Base-by-base conservation (phyloP, 2,113 vertebrate species). In the Bubo blakistoni region DNA sequence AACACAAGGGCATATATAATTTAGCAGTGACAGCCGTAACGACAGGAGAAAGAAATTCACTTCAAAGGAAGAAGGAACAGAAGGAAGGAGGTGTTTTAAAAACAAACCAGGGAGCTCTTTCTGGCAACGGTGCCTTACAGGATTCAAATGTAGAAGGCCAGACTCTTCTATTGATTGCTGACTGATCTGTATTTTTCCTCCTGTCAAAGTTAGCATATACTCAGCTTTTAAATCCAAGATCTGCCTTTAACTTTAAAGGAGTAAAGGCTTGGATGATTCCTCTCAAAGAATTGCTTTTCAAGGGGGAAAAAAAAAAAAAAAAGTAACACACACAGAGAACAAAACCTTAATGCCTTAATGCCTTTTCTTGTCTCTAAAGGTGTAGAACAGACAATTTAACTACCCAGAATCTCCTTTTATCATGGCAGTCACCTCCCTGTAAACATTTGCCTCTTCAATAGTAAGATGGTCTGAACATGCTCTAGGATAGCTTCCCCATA, bases 131-230 rank as follows among this genome's bases (percentile, higher is more conserved):
- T 63, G 58, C 73, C 82, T 97, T 70, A 84, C 66, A 78, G 76
- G 76, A 86, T 91, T 86, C 82, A 88, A 90, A 94, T 87, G 67
- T 84, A 94, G 65, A 88, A 84, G 73, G 79, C 67, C 58, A 88
- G 93, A 76, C 80, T 93, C 61, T 87, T 66, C 70, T 95, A 96
- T 97, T 91, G 95, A 95, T 97, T 96, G 85, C 62, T 95, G 79
- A 96, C 86, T 96, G 96, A 96, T 97, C 84, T 73, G 72, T 95
- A 72, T 76, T 92, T 95, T 87, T 76, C 20, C 19, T 83, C 63
- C 38, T 85, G 52, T 89, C 91, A 92, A 81, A 91, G 80, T 71
- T 80, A 94, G 57, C 81, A 82, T 90, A 96, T 59, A 92, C 72
- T 54, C 73, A 51, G 55, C 40, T 95, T 81, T 94, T 93, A 94